Evolutionary conservation across 2,797 vertebrate genomes (phyloP).

Genomic region (Sebastes alutus): DNA sequence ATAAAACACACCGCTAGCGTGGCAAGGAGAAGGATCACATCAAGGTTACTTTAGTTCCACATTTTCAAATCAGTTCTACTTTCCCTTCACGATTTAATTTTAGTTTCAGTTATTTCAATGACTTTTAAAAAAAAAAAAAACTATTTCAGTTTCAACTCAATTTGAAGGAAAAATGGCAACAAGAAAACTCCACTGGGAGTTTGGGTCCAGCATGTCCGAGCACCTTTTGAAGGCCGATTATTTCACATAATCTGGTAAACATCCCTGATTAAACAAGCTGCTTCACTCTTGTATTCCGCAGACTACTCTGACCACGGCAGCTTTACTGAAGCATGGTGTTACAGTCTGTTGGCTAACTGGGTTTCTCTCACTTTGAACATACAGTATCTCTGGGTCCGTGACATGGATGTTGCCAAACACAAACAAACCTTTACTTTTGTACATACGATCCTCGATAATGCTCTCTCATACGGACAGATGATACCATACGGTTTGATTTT

Average conservation of each 20-base stretch:
- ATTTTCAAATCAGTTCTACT: constrained; percentile 37
- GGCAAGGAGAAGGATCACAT: constrained; percentile 34
- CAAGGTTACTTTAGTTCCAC: constrained; percentile 67
- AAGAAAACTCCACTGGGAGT: background rate
- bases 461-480: background rate
- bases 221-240: constrained; percentile 31
- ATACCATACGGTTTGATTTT: too few relatives aligned
- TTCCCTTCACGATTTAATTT: constrained; percentile 18
- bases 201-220: background rate
- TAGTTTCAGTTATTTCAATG: constrained; percentile 22
- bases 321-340: constrained; percentile 30
- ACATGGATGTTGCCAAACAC: background rate
- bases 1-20: constrained; percentile 29
- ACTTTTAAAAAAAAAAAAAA: background rate
- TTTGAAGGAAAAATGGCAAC: background rate
- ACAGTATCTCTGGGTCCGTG: background rate
- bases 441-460: background rate
- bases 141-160: constrained; percentile 6
- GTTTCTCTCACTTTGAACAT: background rate
- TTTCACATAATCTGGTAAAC: constrained; percentile 42
- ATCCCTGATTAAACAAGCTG: constrained; percentile 29
- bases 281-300: background rate
- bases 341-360: constrained; percentile 15
- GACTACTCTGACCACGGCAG: constrained; percentile 24
- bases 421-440: background rate